Conservation (phyloP, 2,113 vertebrate species). For the Seriola rivoliana region DNA sequence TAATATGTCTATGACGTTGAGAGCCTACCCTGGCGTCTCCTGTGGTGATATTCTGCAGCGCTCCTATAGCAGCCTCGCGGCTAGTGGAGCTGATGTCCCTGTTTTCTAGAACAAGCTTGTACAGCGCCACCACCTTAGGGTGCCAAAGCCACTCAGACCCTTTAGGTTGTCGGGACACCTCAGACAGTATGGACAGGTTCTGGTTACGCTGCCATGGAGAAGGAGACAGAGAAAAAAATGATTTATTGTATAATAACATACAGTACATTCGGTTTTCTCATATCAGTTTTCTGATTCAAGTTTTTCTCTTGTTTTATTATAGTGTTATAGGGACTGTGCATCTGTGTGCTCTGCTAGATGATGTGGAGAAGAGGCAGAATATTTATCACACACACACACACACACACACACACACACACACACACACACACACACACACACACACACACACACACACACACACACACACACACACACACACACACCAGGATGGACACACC, state of each 20-base stretch:
- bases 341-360: neutral
- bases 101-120: slow-evolving; percentile 91
- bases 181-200: slow-evolving; percentile 88
- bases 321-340: neutral
- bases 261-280: too few relatives aligned
- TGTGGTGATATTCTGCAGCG: slow-evolving; percentile 94
- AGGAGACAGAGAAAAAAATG: too few relatives aligned
- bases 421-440: too few relatives aligned
- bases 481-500: neutral
- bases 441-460: too few relatives aligned
- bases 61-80: slow-evolving; percentile 90
- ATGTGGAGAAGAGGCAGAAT: neutral
- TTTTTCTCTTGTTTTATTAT: neutral
- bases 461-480: too few relatives aligned
- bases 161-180: slow-evolving; percentile 91
- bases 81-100: slow-evolving; percentile 87
- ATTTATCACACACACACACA: too few relatives aligned
- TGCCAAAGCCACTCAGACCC: slow-evolving; percentile 98
- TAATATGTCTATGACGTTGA: neutral
- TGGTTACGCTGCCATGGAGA: slow-evolving; percentile 81
- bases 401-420: too few relatives aligned
- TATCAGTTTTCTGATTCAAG: neutral
- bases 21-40: slow-evolving; percentile 90
- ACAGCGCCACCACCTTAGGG: slow-evolving; percentile 90
- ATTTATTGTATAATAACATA: too few relatives aligned